Conservation (phyloP, 2,797 vertebrate genomes). For the Loris lydekkerianus region DNA sequence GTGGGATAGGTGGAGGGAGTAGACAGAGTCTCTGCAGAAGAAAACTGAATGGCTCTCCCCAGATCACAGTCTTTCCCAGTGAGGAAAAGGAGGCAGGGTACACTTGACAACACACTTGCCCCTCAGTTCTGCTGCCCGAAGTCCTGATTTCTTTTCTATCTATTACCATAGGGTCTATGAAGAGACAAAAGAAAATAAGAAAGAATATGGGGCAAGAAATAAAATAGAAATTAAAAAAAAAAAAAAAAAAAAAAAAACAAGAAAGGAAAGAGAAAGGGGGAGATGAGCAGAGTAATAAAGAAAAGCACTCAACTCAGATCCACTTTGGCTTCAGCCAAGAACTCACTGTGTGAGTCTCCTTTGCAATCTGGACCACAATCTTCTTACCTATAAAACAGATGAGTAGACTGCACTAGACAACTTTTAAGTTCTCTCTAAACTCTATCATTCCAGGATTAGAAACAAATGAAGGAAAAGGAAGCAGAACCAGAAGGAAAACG, state of each 20-base stretch:
- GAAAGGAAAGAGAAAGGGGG: background rate
- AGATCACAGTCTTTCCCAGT: background rate
- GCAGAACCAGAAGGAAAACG: background rate
- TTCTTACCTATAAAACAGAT: background rate
- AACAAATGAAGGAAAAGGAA: background rate
- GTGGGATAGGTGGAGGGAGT: too few species aligned
- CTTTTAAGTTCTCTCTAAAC: background rate
- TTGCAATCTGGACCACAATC: background rate
- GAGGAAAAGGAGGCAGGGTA: too few species aligned
- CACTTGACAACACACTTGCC: background rate
- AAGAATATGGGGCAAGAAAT: constrained; percentile 8
- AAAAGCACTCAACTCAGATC: too few species aligned
- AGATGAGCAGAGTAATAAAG: background rate
- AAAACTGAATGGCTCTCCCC: background rate
- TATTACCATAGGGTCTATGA: background rate
- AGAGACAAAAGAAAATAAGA: background rate
- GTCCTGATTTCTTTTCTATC: background rate
- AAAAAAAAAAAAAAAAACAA: background rate
- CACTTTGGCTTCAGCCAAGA: background rate
- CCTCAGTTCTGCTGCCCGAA: background rate
- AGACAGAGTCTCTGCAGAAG: background rate
- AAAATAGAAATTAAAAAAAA: background rate
- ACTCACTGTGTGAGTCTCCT: background rate
- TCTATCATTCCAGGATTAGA: background rate
- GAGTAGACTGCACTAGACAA: background rate